Evolutionary conservation across 2,113 vertebrate genomes (phyloP), one percentile per base, ranked within the genome.

Genomic region (Tinamus guttatus): DNA sequence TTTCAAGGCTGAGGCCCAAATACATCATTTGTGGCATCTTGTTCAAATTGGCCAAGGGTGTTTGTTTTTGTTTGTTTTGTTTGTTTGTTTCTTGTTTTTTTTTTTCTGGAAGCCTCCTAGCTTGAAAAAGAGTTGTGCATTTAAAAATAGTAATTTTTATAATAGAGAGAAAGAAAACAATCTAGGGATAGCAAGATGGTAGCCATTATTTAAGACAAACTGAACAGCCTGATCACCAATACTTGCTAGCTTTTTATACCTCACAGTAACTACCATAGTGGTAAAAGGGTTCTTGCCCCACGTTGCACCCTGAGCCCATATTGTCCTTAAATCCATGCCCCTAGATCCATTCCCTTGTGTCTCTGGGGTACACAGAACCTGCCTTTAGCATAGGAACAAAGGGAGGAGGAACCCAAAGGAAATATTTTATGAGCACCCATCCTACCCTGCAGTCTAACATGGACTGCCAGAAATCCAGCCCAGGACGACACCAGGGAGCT

Each of bases 11-110:
- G 30, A 8, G n/a, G 64, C 3, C 24, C 22, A 65, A n/a, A 10
- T 77, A 8, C 20, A 51, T 7, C 30, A 25, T 64, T 5, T 59
- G 22, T 19, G 40, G 4, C 62, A 0, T 30, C 70, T 56, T 18
- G 32, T 28, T 56, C 71, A 40, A 16, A 11, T n/a, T 25, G 30
- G 4, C 13, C 7, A 67, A 43, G 34, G 0, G 0, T 1, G 0
- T 49, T 22, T 22, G n/a, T 49, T 70, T 34, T 47, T 70, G 45
- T 19, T 47, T 8, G 18, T 47, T 47, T 47, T 47, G 45, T 47
- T 20, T 47, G 45, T 49, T 49, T 49, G 21, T 49, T 49, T 49
- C 21, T 22, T 27, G 7, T n/a, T 25, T n/a, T 38, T 64, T 76
- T 56, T 25, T 54, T 62, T 49, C 45, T 67, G 22, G 18, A 30